Evolutionary conservation across 2,888 invertebrate species (phyloP).

Genomic region (Cabera pusaria): DNA sequence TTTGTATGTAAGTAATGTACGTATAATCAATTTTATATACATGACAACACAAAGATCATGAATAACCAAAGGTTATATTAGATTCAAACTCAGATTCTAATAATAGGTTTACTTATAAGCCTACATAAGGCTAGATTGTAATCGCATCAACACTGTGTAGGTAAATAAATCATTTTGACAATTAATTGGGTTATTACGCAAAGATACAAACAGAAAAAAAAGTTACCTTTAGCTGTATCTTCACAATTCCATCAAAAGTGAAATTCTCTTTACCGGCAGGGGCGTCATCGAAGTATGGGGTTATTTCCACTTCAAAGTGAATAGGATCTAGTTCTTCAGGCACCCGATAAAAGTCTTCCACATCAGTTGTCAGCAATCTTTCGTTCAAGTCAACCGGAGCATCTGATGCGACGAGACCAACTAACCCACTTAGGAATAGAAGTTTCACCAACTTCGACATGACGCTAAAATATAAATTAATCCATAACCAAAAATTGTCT

Average conservation of each 20-base stretch:
- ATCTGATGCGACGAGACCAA: conserved; percentile 49
- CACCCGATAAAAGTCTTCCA: conserved; percentile 49
- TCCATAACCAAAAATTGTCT: not conserved
- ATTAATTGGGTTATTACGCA: no score
- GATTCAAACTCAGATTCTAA: no score
- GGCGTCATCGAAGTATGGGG: conserved; percentile 73
- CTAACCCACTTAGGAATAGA: conserved; percentile 45
- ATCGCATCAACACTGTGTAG: no score
- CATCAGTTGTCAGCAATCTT: conserved; percentile 21
- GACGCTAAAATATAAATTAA: conserved; percentile 36
- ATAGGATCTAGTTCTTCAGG: conserved; percentile 76
- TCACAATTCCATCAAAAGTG: conserved; percentile 73
- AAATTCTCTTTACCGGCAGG: conserved; percentile 51
- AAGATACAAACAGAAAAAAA: no score
- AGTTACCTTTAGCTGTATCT: conserved; percentile 55
- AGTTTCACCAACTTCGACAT: conserved; percentile 46
- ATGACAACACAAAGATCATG: no score
- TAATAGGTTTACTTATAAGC: no score
- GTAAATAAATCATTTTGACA: no score
- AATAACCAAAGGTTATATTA: no score
- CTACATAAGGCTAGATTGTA: no score
- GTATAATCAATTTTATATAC: no score
- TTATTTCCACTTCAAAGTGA: conserved; percentile 78
- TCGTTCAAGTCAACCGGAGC: conserved; percentile 52
- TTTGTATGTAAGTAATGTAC: no score